A percentile compares a stretch with the other conserved stretches of the same genome.
Conservation (phyloP, 2,888 invertebrate genomes). For the Drosophila lutescens region DNA sequence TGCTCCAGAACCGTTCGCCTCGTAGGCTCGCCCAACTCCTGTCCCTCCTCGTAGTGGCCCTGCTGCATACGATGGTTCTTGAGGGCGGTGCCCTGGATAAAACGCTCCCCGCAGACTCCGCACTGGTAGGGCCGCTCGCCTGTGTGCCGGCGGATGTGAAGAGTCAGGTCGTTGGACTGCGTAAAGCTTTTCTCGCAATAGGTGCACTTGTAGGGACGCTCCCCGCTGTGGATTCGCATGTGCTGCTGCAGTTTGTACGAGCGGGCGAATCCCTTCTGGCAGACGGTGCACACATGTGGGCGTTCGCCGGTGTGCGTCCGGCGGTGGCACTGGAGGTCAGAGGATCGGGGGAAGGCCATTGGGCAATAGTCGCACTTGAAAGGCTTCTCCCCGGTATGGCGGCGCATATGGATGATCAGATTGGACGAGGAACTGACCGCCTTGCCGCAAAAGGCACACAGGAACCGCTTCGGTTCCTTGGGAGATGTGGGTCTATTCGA, state of each 20-base stretch:
- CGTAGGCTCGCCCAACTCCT: conserved; percentile 8
- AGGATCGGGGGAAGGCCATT: conserved; percentile 88
- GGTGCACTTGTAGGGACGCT: conserved; percentile 87
- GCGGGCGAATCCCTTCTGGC: conserved; percentile 86
- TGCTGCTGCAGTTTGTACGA: conserved; percentile 87
- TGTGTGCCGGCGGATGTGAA: conserved; percentile 89
- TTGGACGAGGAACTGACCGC: conserved; percentile 87
- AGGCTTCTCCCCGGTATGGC: conserved; percentile 88
- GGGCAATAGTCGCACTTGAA: conserved; percentile 87
- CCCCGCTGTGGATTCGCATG: conserved; percentile 86
- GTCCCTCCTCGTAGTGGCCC: conserved; percentile 59
- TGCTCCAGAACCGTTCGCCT: conserved; percentile 37
- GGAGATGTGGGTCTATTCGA: conserved; percentile 2
- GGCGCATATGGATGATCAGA: conserved; percentile 88
- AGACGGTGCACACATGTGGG: conserved; percentile 85
- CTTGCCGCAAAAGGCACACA: conserved; percentile 87
- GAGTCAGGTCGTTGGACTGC: conserved; percentile 89
- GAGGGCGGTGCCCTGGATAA: conserved; percentile 88
- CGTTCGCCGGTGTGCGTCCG: conserved; percentile 87
- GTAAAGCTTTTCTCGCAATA: conserved; percentile 86
- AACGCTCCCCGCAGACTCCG: conserved; percentile 88
- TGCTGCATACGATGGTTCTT: conserved; percentile 86
- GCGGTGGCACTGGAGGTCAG: conserved; percentile 87
- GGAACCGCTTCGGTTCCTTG: conserved; percentile 83
- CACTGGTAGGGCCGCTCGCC: conserved; percentile 89